phyloP scores from a whole-genome alignment of 1,140 invertebrate species.

The Ctenoplectra terminalis region DNA sequence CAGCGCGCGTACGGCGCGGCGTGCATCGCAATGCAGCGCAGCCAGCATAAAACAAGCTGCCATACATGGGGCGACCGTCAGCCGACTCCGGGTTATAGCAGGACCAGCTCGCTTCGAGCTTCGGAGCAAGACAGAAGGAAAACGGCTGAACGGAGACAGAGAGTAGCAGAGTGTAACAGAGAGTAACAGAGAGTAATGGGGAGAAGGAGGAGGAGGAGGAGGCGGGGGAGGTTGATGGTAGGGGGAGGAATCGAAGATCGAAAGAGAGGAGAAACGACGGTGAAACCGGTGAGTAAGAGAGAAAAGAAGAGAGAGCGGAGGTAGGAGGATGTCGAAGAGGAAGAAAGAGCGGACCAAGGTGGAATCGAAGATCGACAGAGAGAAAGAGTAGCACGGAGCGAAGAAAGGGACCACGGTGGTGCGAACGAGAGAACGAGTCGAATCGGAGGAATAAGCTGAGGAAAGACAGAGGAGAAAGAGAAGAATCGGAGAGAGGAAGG shows the following conservation, averaged over 20 bases:
- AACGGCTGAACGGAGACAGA: slow-evolving; percentile 11
- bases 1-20: slow-evolving; percentile 33
- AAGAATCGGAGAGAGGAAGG: not conserved
- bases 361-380: slow-evolving; percentile 2
- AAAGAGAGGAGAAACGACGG: not conserved
- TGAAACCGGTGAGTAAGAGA: slow-evolving; percentile 6
- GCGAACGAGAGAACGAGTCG: not conserved
- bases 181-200: not conserved
- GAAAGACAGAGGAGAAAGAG: not conserved
- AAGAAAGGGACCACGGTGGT: not conserved
- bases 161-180: too few species aligned
- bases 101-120: slow-evolving; percentile 70
- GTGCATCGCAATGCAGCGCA: slow-evolving; percentile 76
- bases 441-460: not conserved
- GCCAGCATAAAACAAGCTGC: slow-evolving; percentile 82
- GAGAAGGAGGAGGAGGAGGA: slow-evolving; percentile 40
- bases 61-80: slow-evolving; percentile 83
- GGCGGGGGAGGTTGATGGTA: not conserved
- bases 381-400: slow-evolving; percentile 5
- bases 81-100: slow-evolving; percentile 77
- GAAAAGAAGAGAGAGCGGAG: not conserved
- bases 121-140: slow-evolving; percentile 54
- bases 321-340: not conserved
- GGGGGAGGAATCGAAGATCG: not conserved
- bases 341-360: not conserved